Percentiles rank a stretch among this genome's conserved stretches.
Conservation (phyloP, 1,140 invertebrate species). For the Bombus picipes region DNA sequence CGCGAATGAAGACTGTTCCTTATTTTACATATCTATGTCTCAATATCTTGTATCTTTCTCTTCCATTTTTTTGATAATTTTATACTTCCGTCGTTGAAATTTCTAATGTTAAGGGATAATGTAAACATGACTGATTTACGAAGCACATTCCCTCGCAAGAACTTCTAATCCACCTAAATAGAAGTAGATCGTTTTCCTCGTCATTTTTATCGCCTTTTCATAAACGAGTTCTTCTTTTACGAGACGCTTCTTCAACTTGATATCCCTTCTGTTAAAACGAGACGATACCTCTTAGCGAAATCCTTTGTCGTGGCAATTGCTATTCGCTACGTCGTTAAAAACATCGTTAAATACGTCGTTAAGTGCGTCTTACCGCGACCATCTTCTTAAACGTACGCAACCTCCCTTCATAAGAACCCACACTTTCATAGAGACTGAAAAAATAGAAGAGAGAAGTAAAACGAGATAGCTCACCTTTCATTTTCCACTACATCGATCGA, state of each 20-base stretch:
- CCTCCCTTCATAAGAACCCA: no score
- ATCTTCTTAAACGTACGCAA: background rate
- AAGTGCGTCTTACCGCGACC: background rate
- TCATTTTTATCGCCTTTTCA: background rate
- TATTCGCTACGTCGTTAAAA: background rate
- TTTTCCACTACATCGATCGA: background rate
- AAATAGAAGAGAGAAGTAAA: background rate
- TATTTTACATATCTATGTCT: background rate
- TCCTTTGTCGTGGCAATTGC: background rate
- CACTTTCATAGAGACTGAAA: no score
- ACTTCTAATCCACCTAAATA: conserved; percentile 1
- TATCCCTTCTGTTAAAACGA: background rate
- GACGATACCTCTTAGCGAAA: background rate
- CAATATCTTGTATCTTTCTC: background rate
- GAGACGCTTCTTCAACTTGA: background rate
- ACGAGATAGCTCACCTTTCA: background rate
- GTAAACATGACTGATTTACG: background rate
- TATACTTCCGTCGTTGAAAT: background rate
- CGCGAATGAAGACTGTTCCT: no score
- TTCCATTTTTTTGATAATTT: background rate
- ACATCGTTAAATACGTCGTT: background rate
- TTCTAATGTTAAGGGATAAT: background rate
- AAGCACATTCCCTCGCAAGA: conserved; percentile 31
- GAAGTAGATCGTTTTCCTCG: background rate
- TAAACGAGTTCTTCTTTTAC: background rate